Evolutionary conservation across 2,113 vertebrate genomes (phyloP).

Genomic region (Psilopsiagon aymara): DNA sequence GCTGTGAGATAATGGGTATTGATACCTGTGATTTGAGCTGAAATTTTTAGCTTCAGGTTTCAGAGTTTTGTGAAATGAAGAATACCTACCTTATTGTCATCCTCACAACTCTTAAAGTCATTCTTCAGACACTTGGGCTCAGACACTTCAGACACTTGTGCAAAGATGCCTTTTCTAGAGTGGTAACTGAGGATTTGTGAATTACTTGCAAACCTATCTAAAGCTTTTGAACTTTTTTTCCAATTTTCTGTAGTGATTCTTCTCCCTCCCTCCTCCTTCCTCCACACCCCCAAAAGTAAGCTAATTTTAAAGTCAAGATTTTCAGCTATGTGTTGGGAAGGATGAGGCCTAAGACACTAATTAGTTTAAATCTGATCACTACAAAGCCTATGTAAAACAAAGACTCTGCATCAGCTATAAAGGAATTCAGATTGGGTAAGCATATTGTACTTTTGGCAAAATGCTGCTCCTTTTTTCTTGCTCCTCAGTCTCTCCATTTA

Average conservation of each 20-base stretch:
- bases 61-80: not conserved
- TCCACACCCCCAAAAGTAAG: not conserved
- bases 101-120: not conserved
- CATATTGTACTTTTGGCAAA: not conserved
- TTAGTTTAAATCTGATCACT: not conserved
- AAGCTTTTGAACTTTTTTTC: not conserved
- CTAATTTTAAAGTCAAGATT: not conserved
- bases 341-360: not conserved
- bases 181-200: not conserved
- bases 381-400: not conserved
- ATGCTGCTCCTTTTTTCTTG: not conserved
- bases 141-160: not conserved
- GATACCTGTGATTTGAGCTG: not conserved
- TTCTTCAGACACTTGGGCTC: not conserved
- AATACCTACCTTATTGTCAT: not conserved
- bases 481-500: not conserved
- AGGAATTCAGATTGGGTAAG: not conserved
- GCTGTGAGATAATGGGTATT: not conserved
- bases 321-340: not conserved
- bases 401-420: not conserved
- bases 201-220: not conserved
- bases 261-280: not conserved
- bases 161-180: not conserved
- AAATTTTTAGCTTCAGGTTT: not conserved
- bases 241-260: not conserved